phyloP scores from a whole-genome alignment of 2,797 vertebrate genomes.

The Zalophus californianus region DNA sequence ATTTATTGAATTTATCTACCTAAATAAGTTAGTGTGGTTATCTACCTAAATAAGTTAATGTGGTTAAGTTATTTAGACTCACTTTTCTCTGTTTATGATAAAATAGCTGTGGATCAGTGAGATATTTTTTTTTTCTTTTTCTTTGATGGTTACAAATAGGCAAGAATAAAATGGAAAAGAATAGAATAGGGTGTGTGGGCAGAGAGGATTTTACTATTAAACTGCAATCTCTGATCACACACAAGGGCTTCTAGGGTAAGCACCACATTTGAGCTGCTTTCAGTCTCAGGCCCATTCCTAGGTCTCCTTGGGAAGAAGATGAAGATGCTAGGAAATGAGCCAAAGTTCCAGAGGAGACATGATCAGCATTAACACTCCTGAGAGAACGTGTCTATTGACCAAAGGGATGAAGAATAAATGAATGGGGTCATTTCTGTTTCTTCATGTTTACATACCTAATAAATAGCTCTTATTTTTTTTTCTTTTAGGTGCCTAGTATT shows the following conservation, averaged over 20 bases:
- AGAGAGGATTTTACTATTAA: not conserved
- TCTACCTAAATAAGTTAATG: not conserved
- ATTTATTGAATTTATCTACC: not conserved
- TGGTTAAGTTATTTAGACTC: not conserved
- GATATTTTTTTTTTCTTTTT: not conserved
- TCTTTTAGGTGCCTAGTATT: not conserved
- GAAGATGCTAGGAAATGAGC: rapidly evolving
- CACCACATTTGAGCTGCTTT: not conserved
- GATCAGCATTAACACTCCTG: not conserved
- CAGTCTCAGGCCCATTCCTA: not conserved
- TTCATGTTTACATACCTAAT: not conserved
- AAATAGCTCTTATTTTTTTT: not conserved
- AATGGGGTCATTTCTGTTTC: not conserved
- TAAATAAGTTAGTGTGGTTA: not conserved
- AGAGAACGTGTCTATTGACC: not conserved
- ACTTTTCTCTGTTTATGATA: not conserved
- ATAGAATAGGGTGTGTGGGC: not conserved
- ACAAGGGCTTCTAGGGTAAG: rapidly evolving
- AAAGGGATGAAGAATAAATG: not conserved
- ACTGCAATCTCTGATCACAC: not conserved
- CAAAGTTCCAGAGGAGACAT: not conserved
- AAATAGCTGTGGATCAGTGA: not conserved
- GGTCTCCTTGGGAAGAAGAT: not conserved
- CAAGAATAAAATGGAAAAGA: not conserved
- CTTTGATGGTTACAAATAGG: not conserved